Conservation (phyloP, 2,113 vertebrate species). For the Varanus komodoensis region DNA sequence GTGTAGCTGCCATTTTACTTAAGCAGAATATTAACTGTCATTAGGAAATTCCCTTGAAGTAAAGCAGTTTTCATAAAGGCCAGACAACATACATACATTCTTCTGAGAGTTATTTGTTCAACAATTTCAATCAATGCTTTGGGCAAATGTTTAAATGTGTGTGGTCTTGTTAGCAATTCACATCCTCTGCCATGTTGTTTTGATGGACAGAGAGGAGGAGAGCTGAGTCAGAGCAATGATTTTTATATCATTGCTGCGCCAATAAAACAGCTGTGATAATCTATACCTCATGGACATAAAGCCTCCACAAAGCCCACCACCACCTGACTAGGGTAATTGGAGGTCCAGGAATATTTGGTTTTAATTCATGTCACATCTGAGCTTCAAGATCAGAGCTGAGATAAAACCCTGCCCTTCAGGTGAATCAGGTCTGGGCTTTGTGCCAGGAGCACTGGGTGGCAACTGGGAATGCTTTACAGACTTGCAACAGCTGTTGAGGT, state of each 20-base stretch:
- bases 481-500: background rate
- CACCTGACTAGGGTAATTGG: background rate
- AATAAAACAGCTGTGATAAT: background rate
- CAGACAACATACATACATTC: background rate
- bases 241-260: background rate
- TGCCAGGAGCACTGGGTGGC: background rate
- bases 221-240: background rate
- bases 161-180: conserved; percentile 8
- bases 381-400: background rate
- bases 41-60: background rate
- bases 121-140: conserved; percentile 3
- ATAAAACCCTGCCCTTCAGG: background rate
- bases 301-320: background rate
- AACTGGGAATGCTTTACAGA: background rate
- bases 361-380: background rate
- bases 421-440: background rate
- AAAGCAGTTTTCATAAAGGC: background rate
- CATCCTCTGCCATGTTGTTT: conserved; percentile 3
- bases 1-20: background rate
- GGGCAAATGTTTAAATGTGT: conserved; percentile 2
- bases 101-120: background rate
- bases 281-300: background rate
- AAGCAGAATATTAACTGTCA: background rate
- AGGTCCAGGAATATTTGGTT: background rate
- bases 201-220: background rate